Evolutionary conservation across 2,113 vertebrate species (phyloP), one percentile per base, ranked within the genome.

Genomic region (Terrapene triunguis): DNA sequence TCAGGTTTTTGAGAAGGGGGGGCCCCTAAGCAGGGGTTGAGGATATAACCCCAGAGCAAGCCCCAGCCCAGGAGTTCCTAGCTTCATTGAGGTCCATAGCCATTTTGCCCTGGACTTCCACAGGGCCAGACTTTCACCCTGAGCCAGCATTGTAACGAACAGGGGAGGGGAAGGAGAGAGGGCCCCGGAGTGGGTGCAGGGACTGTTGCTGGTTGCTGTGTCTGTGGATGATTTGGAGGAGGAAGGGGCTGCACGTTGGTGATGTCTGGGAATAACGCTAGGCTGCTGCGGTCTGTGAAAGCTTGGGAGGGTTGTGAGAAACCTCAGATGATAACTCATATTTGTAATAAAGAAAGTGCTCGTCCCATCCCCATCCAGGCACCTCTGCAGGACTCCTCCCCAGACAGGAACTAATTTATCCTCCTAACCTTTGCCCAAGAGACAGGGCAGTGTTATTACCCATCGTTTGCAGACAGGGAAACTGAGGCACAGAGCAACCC

Each of bases 401-500:
- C 38, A 2, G 94, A 91, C 96, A 96, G 97, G 24, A 47, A 94
- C 89, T 85, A 93, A 97, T 97, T 96, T 96, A 91, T 95, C 96
- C 95, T 97, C 94, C 96, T 93, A 97, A 96, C 14, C 92, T 93
- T 96, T 95, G 85, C 96, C 94, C 93, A 95, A 95, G 94, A 94
- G 87, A 94, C 95, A 97, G 79, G 91, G 89, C 92, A 92, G 74
- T 80, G 84, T 94, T 97, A 97, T 97, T 96, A 97, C 91, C 90
- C 92, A 88, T 42, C 47, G 91, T 96, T 95, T 95, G 95, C 93
- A 91, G 95, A 82, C 91, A 54, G 97, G 96, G 96, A 97, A 97
- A 97, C 97, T 97, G 96, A 97, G 97, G 97, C 95, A 97, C 96
- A 95, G 95, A 96, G 93, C 96, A 97, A 95, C 92, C 95, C 94